Conservation (phyloP, 35 echinoderm and acorn worm species). For the Acanthaster planci region DNA sequence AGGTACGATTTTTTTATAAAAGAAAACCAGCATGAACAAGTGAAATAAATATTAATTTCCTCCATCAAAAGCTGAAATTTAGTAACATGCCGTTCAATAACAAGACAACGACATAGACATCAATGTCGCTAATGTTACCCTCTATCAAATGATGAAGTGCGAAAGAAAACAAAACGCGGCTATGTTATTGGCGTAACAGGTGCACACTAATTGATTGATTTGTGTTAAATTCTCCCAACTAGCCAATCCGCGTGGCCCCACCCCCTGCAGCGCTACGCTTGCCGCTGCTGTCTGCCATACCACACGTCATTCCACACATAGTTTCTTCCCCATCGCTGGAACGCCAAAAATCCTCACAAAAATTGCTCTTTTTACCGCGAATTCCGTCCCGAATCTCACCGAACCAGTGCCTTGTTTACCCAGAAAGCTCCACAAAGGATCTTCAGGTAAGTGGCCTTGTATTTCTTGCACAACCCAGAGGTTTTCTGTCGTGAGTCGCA, state of each 20-base stretch:
- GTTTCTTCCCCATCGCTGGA: conserved; percentile 89
- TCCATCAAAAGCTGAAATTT: no score
- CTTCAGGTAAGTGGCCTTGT: conserved; percentile 71
- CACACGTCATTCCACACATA: conserved; percentile 99
- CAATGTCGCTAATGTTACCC: background rate
- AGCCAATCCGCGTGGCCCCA: conserved; percentile 78
- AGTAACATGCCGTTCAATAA: no score
- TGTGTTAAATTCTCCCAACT: conserved; percentile 87
- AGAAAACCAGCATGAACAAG: no score
- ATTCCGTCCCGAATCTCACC: conserved; percentile 73
- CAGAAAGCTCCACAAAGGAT: conserved; percentile 41
- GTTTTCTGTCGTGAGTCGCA: conserved; percentile 53
- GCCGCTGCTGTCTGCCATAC: conserved; percentile 95
- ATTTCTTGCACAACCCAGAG: conserved; percentile 53
- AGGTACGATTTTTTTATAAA: no score
- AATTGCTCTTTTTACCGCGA: conserved; percentile 86
- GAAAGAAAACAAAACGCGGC: background rate
- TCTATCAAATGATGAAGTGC: background rate
- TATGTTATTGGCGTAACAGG: conserved; percentile 30
- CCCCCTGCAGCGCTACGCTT: conserved; percentile 97
- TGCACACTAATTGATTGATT: conserved; percentile 60
- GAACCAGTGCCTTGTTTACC: conserved; percentile 90
- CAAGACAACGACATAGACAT: background rate
- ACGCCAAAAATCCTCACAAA: conserved; percentile 99
- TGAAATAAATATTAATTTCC: no score